Conservation (phyloP, 2,797 vertebrate species). For the Hemibagrus guttatus region DNA sequence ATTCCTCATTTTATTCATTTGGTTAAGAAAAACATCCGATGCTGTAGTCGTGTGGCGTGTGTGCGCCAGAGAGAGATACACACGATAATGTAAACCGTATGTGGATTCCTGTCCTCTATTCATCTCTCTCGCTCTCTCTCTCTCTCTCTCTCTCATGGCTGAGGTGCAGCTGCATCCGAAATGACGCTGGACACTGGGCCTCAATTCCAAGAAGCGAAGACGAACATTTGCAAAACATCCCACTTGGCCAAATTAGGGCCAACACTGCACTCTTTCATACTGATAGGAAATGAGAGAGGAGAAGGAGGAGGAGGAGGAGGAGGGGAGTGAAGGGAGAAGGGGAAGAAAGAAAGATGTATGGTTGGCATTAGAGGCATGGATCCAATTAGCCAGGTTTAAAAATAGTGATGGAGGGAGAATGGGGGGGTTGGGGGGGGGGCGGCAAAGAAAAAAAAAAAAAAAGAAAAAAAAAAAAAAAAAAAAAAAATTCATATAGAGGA, state of each 20-base stretch:
- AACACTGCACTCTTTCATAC: constrained; percentile 44
- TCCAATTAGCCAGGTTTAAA: constrained; percentile 62
- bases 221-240: constrained; percentile 71
- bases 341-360: constrained; percentile 38
- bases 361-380: constrained; percentile 58
- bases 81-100: constrained; percentile 76
- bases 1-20: constrained; percentile 73
- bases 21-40: constrained; percentile 81
- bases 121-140: constrained; percentile 44
- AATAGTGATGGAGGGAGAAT: constrained; percentile 44
- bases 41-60: constrained; percentile 47
- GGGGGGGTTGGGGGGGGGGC: constrained; percentile 1
- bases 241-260: constrained; percentile 52
- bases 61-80: constrained; percentile 47
- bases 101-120: constrained; percentile 61
- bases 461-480: too few species aligned
- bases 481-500: not conserved
- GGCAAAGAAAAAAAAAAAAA: too few species aligned
- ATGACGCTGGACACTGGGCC: constrained; percentile 63
- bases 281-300: constrained; percentile 24
- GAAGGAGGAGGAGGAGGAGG: not conserved
- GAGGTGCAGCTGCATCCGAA: constrained; percentile 63
- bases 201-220: constrained; percentile 60
- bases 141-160: constrained; percentile 56
- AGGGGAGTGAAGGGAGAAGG: constrained; percentile 1